These are phyloP conservation scores for Orientallactaga sibirica DNA, from an alignment of 2,797 vertebrate species.

Conservation along the genomic window DNA sequence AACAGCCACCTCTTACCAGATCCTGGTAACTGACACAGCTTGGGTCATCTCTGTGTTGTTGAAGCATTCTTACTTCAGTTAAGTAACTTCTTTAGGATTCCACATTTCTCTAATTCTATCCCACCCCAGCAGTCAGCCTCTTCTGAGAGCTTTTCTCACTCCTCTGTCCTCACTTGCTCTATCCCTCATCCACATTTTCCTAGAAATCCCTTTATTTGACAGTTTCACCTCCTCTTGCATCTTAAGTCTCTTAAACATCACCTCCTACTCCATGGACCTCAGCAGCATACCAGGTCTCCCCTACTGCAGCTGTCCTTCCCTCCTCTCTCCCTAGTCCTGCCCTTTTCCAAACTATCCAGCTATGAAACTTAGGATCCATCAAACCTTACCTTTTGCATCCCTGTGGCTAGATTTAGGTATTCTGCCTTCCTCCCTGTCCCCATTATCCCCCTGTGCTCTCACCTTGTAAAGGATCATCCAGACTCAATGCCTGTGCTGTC, in stretches of 20 bases:
- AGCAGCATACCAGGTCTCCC: neutral
- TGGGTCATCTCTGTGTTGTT: neutral
- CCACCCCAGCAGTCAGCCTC: neutral
- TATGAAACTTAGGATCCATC: neutral
- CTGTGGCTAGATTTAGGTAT: fast-evolving
- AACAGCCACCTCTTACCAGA: neutral
- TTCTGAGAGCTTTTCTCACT: neutral
- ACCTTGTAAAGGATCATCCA: neutral
- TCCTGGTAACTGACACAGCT: neutral
- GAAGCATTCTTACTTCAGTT: no score
- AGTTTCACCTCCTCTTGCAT: neutral
- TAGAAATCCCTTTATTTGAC: neutral
- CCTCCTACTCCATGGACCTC: no score
- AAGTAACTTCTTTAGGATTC: neutral
- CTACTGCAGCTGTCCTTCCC: neutral
- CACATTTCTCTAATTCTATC: neutral
- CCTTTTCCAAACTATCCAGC: neutral
- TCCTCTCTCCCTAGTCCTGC: neutral
- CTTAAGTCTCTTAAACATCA: no score
- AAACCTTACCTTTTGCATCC: neutral
- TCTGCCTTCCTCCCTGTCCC: neutral
- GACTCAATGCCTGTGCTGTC: neutral
- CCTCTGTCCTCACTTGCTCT: neutral
- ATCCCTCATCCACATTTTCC: neutral
- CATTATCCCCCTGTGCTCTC: fast-evolving